Evolutionary conservation across 2,113 vertebrate species (phyloP).

Genomic region (Sander lucioperca): DNA sequence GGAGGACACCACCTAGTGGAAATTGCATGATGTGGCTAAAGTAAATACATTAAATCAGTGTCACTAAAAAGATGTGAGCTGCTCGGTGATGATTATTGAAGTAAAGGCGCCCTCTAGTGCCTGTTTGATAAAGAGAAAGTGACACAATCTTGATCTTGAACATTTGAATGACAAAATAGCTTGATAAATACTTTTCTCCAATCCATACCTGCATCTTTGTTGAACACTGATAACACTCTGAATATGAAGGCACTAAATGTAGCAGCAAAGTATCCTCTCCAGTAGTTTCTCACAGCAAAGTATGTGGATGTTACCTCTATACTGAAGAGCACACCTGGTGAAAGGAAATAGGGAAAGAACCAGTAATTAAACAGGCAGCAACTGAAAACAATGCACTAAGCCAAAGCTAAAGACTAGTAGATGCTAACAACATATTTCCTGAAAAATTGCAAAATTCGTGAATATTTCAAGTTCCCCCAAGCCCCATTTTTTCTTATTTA

Average conservation of each 20-base stretch:
- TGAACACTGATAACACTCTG: constrained; percentile 94
- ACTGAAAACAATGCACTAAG: neutral
- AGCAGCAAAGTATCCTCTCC: constrained; percentile 97
- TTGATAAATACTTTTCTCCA: neutral
- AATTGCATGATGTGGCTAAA: neutral
- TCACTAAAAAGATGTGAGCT: neutral
- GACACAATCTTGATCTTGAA: neutral
- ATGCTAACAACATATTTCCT: neutral
- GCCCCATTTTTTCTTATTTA: neutral
- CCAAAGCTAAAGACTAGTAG: neutral
- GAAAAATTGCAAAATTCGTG: neutral
- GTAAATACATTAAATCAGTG: neutral
- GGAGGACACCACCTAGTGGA: constrained; percentile 51
- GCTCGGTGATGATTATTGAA: neutral
- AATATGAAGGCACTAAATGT: constrained; percentile 99
- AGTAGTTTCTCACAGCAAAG: constrained; percentile 98
- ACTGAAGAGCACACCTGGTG: constrained; percentile 85
- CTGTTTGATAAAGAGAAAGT: neutral
- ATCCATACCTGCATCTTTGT: constrained; percentile 93
- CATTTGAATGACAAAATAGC: neutral
- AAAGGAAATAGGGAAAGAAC: neutral
- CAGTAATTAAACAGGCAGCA: neutral
- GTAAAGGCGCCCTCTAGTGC: constrained; percentile 34
- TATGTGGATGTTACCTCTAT: constrained; percentile 98
- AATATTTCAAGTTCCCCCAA: neutral